Conservation (phyloP, 2,113 vertebrate genomes). For the Oreochromis aureus region DNA sequence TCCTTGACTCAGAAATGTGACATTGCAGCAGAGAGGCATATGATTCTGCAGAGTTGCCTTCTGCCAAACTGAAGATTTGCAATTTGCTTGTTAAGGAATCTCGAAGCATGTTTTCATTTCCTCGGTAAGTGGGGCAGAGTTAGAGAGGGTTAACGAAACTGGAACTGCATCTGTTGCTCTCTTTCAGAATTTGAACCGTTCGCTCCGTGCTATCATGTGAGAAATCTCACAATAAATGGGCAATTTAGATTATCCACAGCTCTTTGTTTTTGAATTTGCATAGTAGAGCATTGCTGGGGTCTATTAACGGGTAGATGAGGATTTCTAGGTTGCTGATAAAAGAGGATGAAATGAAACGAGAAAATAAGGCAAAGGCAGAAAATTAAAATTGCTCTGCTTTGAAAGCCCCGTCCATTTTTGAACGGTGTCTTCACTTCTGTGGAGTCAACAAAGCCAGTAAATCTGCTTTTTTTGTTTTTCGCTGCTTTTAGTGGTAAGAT, state of each 20-base stretch:
- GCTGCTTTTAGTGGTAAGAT: background rate
- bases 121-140: background rate
- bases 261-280: constrained; percentile 26
- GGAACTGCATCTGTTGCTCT: background rate
- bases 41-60: background rate
- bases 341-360: constrained; percentile 1
- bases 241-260: constrained; percentile 30
- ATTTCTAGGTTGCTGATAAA: constrained; percentile 21
- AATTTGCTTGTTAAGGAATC: background rate
- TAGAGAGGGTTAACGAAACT: background rate
- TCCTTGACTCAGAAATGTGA: background rate
- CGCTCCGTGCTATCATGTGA: background rate
- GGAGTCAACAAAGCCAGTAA: background rate
- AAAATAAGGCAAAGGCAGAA: background rate
- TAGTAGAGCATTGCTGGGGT: background rate
- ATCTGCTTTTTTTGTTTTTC: background rate
- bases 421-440: background rate
- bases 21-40: background rate
- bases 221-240: constrained; percentile 20
- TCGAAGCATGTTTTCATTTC: background rate
- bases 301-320: constrained; percentile 19
- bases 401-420: background rate
- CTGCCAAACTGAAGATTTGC: background rate
- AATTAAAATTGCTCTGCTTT: constrained; percentile 8
- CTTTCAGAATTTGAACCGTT: background rate